Base-by-base conservation (phyloP, 2,888 invertebrate species). In the Erebia aethiops region DNA sequence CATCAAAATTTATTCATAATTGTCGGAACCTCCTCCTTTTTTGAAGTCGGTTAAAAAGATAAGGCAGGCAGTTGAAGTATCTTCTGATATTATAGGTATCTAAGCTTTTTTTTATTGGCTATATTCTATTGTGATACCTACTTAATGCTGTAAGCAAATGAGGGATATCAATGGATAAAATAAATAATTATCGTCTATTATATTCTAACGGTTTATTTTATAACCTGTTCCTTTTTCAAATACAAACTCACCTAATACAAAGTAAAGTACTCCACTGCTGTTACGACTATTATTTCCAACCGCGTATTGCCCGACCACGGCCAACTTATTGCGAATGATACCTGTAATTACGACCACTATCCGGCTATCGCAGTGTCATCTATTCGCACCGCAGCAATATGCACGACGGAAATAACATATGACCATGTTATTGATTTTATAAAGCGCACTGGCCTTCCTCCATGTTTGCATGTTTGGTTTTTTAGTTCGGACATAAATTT, bases 271-370 rank as follows among this genome's bases (percentile, higher is more conserved):
- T 60, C 11, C 14, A 41, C 43, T 16, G 43, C 16, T 49, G 62
- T 49, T 62, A 46, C 49, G 41, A 41, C 57, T 58, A 51, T 69
- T 69, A 69, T 69, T 21, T 35, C 14, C 10, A 64, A 57, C 63
- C 64, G 16, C 58, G 56, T 64, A 69, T 69, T 56, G 62, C 60
- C 62, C 67, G 63, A 62, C 62, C 57, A 62, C 35, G 63, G 21
- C 85, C 86, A 78, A 86, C 87, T 88, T 88, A 89, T 88, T 89
- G 90, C 88, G 80, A 91, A 87, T 88, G 92, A 92, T 90, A 92
- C 89, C 89, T 84, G 89, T 91, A 91, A 93, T 93, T 92, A 91
- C 77, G 75, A 80, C 46, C 67, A 80, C 77, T 75, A 92, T 92
- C 91, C 74, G 73, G 79, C 76, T 75, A 92, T 92, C 91, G 82